Percentiles rank a stretch among this genome's conserved stretches.
Conservation (phyloP, 2,888 invertebrate species). For the Melinaea menophilus region DNA sequence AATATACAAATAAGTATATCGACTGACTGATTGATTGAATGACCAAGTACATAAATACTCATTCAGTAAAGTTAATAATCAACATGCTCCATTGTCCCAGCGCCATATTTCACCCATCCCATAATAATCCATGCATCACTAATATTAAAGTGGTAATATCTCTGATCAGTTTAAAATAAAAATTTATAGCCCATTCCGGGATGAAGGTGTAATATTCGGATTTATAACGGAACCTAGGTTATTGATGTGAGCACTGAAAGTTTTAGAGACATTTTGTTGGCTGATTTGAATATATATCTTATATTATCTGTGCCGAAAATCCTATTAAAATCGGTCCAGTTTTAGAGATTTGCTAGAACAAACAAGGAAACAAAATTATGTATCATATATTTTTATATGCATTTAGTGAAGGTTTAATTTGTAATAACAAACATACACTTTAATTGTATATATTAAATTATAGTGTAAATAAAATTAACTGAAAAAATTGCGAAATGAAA, state of each 20-base stretch:
- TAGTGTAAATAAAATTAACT: too few species aligned
- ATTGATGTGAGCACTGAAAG: conserved; percentile 29
- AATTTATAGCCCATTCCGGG: conserved; percentile 44
- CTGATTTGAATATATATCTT: neutral
- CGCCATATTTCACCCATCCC: neutral
- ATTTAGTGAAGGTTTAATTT: too few species aligned
- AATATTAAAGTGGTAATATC: conserved; percentile 58
- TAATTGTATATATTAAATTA: too few species aligned
- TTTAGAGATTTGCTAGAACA: too few species aligned
- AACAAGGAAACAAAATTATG: too few species aligned
- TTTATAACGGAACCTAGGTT: conserved; percentile 30
- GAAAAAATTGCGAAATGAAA: too few species aligned
- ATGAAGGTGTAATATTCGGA: conserved; percentile 30
- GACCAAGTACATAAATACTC: neutral
- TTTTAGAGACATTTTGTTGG: conserved; percentile 14
- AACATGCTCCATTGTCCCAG: neutral
- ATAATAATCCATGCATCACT: conserved; percentile 51
- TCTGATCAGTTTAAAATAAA: conserved; percentile 59
- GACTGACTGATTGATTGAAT: too few species aligned
- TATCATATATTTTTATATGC: too few species aligned
- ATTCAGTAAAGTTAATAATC: neutral
- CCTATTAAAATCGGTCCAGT: neutral
- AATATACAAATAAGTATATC: too few species aligned
- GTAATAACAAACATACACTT: too few species aligned
- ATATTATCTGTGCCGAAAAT: conserved; percentile 6